Evolutionary conservation across 2,113 vertebrate species (phyloP).

Genomic region (Mungos mungo): DNA sequence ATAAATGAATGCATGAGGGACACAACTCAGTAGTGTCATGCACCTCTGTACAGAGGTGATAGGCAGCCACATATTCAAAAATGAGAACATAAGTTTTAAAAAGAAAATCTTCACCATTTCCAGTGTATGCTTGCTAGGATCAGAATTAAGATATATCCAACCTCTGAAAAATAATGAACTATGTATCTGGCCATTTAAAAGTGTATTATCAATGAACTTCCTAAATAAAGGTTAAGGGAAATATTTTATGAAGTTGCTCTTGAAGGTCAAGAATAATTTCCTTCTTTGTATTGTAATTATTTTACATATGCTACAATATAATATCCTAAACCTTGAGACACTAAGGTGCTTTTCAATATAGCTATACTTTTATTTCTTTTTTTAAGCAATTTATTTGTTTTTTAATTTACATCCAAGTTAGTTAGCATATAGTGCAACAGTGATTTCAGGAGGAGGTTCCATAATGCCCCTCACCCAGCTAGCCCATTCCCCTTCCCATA

Average conservation of each 20-base stretch:
- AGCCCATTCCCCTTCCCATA: too few relatives aligned
- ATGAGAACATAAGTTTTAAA: neutral
- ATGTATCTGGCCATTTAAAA: neutral
- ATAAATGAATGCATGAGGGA: neutral
- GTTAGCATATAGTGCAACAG: too few relatives aligned
- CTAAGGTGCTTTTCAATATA: neutral
- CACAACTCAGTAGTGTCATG: neutral
- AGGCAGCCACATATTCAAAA: neutral
- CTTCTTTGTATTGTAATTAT: neutral
- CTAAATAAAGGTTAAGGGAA: neutral
- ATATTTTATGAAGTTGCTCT: neutral
- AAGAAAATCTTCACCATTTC: neutral
- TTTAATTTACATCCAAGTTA: too few relatives aligned
- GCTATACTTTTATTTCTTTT: neutral
- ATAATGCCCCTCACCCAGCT: too few relatives aligned
- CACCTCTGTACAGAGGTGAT: neutral
- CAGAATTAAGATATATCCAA: neutral
- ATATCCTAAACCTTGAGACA: neutral
- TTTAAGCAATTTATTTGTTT: too few relatives aligned
- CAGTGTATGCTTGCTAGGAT: neutral
- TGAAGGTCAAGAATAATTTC: conserved; percentile 20
- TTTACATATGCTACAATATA: neutral
- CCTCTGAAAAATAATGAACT: conserved; percentile 23
- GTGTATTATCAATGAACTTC: neutral
- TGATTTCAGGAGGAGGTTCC: too few relatives aligned